These are phyloP conservation scores for Chrysemys picta DNA, from an alignment of 2,113 vertebrate species.

Conservation along the genomic window DNA sequence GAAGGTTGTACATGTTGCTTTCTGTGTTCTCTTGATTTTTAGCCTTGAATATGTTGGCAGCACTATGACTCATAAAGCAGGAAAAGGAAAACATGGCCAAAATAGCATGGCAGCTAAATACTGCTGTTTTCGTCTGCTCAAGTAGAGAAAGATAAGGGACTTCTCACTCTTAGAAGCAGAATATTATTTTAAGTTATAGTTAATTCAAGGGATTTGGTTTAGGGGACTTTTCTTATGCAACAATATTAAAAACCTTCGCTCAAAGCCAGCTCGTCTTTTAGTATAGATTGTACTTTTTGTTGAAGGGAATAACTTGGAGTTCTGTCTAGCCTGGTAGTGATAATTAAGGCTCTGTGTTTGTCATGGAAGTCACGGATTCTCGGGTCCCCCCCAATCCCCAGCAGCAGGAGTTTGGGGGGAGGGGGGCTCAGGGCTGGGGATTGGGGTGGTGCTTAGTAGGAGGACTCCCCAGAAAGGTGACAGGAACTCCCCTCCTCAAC, in stretches of 20 bases:
- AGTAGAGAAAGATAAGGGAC: background rate
- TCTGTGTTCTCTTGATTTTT: rapidly evolving
- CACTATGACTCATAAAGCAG: background rate
- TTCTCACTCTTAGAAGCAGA: background rate
- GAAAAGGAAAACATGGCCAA: background rate
- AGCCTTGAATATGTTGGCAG: background rate
- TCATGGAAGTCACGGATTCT: no score
- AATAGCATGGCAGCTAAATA: background rate
- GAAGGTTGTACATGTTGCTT: background rate
- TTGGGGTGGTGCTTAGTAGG: no score
- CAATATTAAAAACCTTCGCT: background rate
- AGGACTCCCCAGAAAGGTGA: no score
- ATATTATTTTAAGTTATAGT: background rate
- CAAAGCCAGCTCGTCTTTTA: background rate
- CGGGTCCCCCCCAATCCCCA: no score
- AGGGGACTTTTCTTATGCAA: background rate
- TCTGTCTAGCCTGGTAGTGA: no score
- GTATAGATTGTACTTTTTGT: background rate
- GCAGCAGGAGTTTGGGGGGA: no score
- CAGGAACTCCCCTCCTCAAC: no score
- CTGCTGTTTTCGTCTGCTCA: background rate
- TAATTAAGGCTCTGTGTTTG: no score
- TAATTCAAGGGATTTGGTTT: background rate
- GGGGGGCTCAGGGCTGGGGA: no score
- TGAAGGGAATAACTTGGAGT: background rate